A percentile compares a stretch with the other conserved stretches of the same genome.
Evolutionary conservation across 2,113 vertebrate species (phyloP).

Genomic region (Antigone vipio): DNA sequence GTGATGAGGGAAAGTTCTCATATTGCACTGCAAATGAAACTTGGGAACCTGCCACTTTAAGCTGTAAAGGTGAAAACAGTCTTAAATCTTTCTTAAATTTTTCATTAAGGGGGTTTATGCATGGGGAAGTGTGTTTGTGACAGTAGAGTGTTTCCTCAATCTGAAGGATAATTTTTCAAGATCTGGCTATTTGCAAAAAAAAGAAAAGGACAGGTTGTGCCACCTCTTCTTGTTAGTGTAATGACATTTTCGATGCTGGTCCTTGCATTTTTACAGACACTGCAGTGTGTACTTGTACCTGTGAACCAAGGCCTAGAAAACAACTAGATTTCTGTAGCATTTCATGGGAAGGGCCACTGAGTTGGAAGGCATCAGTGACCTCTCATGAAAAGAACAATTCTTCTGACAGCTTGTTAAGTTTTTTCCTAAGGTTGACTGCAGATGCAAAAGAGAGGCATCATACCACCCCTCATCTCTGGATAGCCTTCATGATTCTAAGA

Average conservation of each 20-base stretch:
- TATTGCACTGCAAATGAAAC: constrained; percentile 54
- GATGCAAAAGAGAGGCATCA: not conserved
- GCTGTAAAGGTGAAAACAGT: constrained; percentile 31
- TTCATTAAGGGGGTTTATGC: not conserved
- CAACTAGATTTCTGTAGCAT: not conserved
- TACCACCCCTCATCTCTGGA: not conserved
- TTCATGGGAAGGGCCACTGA: not conserved
- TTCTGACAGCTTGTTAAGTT: not conserved
- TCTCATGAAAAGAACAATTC: not conserved
- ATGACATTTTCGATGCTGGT: not conserved
- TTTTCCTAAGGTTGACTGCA: not conserved
- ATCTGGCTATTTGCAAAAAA: not conserved
- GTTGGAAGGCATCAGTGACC: not conserved
- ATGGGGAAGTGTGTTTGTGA: not conserved
- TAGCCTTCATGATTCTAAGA: not conserved
- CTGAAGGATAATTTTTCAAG: not conserved
- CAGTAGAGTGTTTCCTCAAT: not conserved
- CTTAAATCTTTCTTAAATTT: not conserved
- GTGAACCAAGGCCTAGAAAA: not conserved
- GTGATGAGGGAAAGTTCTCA: not conserved
- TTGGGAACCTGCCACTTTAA: constrained; percentile 46
- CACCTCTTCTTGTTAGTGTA: not conserved
- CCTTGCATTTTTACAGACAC: not conserved
- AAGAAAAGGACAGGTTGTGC: not conserved
- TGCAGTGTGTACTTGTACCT: not conserved